Base-by-base conservation (phyloP, 1,140 invertebrate species). In the Sycophila sp. region DNA sequence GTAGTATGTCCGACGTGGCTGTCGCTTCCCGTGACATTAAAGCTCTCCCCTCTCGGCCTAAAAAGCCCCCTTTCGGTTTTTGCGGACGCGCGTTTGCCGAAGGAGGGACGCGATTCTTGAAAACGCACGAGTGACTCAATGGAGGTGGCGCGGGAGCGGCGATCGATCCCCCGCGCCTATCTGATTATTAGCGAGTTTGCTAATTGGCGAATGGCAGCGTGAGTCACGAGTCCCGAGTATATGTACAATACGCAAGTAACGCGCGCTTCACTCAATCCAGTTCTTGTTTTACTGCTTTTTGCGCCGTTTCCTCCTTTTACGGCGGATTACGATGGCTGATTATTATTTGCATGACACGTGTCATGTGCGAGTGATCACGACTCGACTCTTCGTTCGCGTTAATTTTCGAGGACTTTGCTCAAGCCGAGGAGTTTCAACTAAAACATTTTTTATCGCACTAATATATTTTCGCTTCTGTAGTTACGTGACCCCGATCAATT, bases 191-290 rank as follows among this genome's bases (percentile, higher is more conserved):
- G 58, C 32, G 56, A 80, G 74, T 82, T 80, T 36, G 69, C 78
- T 82, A 83, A 83, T 83, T 83, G 80, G 79, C 76, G 77, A 83
- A 82, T 82, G 80, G 77, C 76, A 75, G 55, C 11, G 55, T 58
- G 24, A 58, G 32, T 40, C 55, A 24, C 15, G 53, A 5, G 2
- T 32, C 1, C 30, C n/a, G 2, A 26, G 22, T 2, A 13, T n/a
- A n/a, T n/a, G n/a, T n/a, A n/a, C n/a, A 5, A 42, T 42, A 42
- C 40, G n/a, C n/a, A 15, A 42, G 15, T 42, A n/a, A n/a, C n/a
- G n/a, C n/a, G n/a, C n/a, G n/a, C n/a, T n/a, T n/a, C n/a, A n/a
- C n/a, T n/a, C n/a, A n/a, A n/a, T n/a, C n/a, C n/a, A n/a, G n/a
- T 42, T 19, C n/a, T 15, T 26, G 36, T 40, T 26, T 28, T n/a